Base-by-base conservation (phyloP, 2,113 vertebrate species). In the Falco punctatus region DNA sequence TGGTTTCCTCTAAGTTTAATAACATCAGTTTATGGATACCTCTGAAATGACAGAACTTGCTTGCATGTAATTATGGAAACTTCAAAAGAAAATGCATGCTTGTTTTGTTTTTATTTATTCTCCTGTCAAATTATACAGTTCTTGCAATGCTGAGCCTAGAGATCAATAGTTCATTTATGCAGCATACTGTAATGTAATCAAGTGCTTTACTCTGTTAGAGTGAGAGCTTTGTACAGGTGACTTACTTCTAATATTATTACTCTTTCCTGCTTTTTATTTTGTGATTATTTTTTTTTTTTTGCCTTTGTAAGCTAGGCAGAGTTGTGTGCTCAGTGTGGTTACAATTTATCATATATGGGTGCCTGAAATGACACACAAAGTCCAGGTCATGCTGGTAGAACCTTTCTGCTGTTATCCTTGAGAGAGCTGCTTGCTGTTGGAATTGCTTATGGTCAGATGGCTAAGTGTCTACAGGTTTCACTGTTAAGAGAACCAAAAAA, bases 391-490 rank as follows among this genome's bases (percentile, higher is more conserved):
- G 30, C 59, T 81, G 64, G 8, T 61, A 24, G 13, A 55, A 51
- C 38, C 4, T 18, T 10, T 79, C 19, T 77, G 54, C 46, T 52
- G 2, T 67, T 79, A 3, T 21, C 44, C 7, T 1, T 3, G 64
- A 33, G 40, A 21, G 13, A 61, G 2, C 54, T 64, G n/a, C 23
- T 52, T 46, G 27, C 20, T 61, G 17, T 14, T 81, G 33, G 32
- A 33, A 6, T 44, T 78, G n/a, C 48, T 66, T 13, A 0, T 30
- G 38, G 27, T 38, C 23, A 19, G 35, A 9, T 0, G 1, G 38
- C 15, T 51, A 15, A 57, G 15, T 18, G 21, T 11, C 35, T 30
- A 13, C 15, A 33, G 52, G 33, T 52, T 75, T 79, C 66, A 35
- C 32, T n/a, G 20, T 11, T 38, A 15, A 62, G 59, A 62, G 44